Percentiles rank a stretch among this genome's conserved stretches.
Evolutionary conservation across 1,140 invertebrate genomes (phyloP).

Genomic region (Armadillidium nasatum): DNA sequence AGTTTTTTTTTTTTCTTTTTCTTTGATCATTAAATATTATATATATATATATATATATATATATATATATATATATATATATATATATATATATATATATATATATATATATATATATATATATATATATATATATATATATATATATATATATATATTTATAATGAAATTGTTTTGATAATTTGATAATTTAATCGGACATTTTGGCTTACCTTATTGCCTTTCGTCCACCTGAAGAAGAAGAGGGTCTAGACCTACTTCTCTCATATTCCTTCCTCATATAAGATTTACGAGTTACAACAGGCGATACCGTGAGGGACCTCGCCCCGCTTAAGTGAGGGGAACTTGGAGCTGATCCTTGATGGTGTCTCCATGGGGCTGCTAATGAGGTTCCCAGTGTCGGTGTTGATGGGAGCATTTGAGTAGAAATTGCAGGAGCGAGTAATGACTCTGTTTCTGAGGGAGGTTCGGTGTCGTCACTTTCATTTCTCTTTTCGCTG

Average conservation of each 20-base stretch:
- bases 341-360: background rate
- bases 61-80: no score
- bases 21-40: no score
- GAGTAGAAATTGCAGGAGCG: background rate
- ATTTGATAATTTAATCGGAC: no score
- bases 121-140: no score
- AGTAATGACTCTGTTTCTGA: background rate
- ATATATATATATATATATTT: no score
- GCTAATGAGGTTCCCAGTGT: background rate
- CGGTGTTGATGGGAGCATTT: background rate
- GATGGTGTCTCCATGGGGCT: background rate
- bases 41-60: no score
- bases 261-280: no score
- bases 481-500: background rate
- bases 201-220: background rate
- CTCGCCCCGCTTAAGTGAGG: background rate
- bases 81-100: no score
- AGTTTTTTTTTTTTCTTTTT: no score
- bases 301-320: background rate
- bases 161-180: no score
- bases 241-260: background rate
- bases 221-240: background rate
- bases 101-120: no score
- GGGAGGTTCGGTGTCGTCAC: background rate
- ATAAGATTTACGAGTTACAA: no score